Percentiles rank a stretch among this genome's conserved stretches.
Evolutionary conservation across 1,140 invertebrate species (phyloP).

Genomic region (Plutomurus gul): DNA sequence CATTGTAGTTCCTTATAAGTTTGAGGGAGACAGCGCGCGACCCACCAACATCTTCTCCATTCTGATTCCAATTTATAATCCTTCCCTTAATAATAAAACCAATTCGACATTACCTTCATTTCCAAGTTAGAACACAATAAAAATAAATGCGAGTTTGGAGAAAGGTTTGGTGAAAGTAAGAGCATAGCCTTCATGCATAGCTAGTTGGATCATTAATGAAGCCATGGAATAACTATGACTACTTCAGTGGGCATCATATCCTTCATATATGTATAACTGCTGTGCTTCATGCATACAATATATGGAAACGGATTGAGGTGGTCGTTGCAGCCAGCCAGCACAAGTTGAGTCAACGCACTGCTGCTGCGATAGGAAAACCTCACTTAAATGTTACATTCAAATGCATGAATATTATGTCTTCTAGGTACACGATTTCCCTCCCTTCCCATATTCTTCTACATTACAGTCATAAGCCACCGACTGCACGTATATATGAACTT

Average conservation of each 20-base stretch:
- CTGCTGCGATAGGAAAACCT: constrained; percentile 12
- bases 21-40: too few relatives aligned
- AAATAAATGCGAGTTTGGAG: constrained; percentile 26
- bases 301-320: too few relatives aligned
- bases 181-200: background rate
- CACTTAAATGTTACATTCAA: constrained; percentile 18
- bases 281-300: background rate
- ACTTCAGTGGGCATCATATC: too few relatives aligned
- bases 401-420: constrained; percentile 2
- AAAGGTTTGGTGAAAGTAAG: background rate
- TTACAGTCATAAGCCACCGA: too few relatives aligned
- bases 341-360: too few relatives aligned
- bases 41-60: too few relatives aligned
- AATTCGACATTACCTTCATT: constrained; percentile 26
- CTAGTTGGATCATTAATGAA: background rate
- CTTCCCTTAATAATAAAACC: constrained; percentile 18
- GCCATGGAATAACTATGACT: background rate
- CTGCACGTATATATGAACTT: too few relatives aligned
- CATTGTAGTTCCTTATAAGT: too few relatives aligned
- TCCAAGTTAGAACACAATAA: constrained; percentile 17
- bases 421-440: background rate
- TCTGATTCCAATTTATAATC: constrained; percentile 19
- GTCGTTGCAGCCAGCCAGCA: too few relatives aligned
- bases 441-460: background rate
- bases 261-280: too few relatives aligned